These are phyloP conservation scores for Catamblyrhynchus diadema DNA, from an alignment of 2,797 vertebrate genomes.

Conservation along the genomic window DNA sequence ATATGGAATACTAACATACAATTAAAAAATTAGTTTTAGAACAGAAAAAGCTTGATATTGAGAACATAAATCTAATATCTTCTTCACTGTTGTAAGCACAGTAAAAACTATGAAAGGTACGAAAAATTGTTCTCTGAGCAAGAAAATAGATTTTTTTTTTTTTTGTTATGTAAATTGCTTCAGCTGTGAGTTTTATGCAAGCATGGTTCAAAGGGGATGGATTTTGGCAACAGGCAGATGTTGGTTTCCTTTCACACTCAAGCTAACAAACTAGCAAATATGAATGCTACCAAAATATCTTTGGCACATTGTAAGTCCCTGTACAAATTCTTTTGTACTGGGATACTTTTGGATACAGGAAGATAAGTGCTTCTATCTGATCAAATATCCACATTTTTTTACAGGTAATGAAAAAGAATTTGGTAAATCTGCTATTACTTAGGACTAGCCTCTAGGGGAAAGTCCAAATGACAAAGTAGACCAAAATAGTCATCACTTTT, in stretches of 20 bases:
- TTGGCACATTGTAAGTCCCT: background rate
- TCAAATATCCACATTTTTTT: background rate
- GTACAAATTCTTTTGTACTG: background rate
- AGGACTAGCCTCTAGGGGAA: background rate
- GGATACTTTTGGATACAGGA: background rate
- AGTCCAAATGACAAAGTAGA: background rate
- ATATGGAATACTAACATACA: background rate
- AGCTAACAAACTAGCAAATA: conserved; percentile 24
- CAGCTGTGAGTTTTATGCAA: conserved; percentile 12
- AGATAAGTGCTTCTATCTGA: background rate
- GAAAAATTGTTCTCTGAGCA: background rate
- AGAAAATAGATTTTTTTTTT: background rate
- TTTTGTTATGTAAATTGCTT: background rate
- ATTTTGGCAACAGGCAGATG: conserved; percentile 6
- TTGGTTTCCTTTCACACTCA: background rate
- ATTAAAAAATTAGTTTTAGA: background rate
- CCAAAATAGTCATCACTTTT: background rate
- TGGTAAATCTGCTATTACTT: background rate
- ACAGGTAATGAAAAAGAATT: background rate
- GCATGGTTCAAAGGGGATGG: background rate
- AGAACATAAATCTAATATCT: background rate
- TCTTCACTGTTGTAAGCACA: background rate
- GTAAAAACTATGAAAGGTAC: background rate
- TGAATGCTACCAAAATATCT: conserved; percentile 29
- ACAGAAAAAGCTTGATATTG: background rate